Evolutionary conservation across 2,797 vertebrate genomes (phyloP).

Genomic region (Anisognathus igniventris): DNA sequence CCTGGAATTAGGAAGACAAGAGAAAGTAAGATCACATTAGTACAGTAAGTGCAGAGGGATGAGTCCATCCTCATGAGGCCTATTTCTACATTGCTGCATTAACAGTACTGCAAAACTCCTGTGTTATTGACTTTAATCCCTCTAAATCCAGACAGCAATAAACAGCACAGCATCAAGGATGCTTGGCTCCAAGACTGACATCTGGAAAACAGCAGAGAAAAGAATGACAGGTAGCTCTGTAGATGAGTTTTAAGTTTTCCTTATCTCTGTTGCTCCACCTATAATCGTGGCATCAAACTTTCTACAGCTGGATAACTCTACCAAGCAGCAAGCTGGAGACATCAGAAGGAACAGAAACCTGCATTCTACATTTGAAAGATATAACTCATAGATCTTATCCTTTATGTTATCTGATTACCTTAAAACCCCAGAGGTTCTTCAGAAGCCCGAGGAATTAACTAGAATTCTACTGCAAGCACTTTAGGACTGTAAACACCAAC

Average conservation of each 20-base stretch:
- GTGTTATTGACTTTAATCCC: background rate
- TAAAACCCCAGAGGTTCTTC: background rate
- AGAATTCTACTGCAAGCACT: background rate
- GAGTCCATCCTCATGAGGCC: background rate
- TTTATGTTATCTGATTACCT: background rate
- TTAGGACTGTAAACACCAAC: background rate
- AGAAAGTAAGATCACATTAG: background rate
- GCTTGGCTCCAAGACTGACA: background rate
- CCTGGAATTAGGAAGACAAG: background rate
- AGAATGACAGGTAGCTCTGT: background rate
- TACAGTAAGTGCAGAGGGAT: background rate
- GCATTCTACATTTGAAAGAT: background rate
- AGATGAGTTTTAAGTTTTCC: background rate
- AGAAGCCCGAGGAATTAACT: background rate
- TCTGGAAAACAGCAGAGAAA: background rate
- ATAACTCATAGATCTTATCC: background rate
- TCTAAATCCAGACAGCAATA: constrained; percentile 2
- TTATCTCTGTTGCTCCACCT: background rate
- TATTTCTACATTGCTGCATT: background rate
- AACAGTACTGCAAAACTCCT: background rate
- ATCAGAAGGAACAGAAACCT: background rate
- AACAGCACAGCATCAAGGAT: background rate
- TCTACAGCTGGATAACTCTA: background rate
- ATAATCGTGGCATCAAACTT: background rate
- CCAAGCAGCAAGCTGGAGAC: background rate